Evolutionary conservation across 92 coral and sea anemone genomes (phyloP).

Genomic region (Parazoanthus atlanticus): DNA sequence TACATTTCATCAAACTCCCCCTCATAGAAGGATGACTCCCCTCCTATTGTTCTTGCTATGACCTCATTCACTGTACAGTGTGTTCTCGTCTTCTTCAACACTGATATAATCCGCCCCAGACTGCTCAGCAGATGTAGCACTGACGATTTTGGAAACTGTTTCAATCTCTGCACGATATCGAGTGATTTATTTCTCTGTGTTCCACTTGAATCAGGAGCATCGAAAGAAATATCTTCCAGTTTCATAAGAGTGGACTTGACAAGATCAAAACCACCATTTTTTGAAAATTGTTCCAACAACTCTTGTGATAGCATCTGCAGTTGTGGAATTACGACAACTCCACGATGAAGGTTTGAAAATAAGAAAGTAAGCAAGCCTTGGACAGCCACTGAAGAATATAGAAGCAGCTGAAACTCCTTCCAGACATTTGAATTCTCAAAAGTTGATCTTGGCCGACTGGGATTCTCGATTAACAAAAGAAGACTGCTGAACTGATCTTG

Average conservation of each 20-base stretch:
- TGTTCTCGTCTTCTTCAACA: constrained; percentile 78
- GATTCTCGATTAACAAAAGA: constrained; percentile 22
- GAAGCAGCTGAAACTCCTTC: constrained; percentile 60
- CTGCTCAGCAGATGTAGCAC: constrained; percentile 56
- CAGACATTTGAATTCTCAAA: constrained; percentile 43
- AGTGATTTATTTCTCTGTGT: neutral
- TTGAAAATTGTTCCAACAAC: constrained; percentile 75
- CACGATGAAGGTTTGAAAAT: constrained; percentile 68
- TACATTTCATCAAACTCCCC: constrained; percentile 34
- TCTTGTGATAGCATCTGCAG: constrained; percentile 72
- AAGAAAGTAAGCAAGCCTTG: constrained; percentile 67
- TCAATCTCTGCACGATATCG: constrained; percentile 25
- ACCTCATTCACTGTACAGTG: constrained; percentile 38
- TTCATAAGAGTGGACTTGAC: constrained; percentile 57
- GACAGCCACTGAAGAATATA: constrained; percentile 54
- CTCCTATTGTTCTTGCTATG: neutral
- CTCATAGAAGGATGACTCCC: neutral
- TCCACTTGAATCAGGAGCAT: neutral
- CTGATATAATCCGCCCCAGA: constrained; percentile 65
- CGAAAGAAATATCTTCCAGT: constrained; percentile 57
- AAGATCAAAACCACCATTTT: constrained; percentile 64
- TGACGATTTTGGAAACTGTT: constrained; percentile 45
- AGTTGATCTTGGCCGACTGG: neutral
- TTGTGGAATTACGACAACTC: constrained; percentile 69
- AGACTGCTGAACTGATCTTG: constrained; percentile 48